A percentile compares a stretch with the other conserved stretches of the same genome.
These are phyloP conservation scores for Euclidia mi DNA, from an alignment of 2,888 invertebrate species.

Conservation along the genomic window DNA sequence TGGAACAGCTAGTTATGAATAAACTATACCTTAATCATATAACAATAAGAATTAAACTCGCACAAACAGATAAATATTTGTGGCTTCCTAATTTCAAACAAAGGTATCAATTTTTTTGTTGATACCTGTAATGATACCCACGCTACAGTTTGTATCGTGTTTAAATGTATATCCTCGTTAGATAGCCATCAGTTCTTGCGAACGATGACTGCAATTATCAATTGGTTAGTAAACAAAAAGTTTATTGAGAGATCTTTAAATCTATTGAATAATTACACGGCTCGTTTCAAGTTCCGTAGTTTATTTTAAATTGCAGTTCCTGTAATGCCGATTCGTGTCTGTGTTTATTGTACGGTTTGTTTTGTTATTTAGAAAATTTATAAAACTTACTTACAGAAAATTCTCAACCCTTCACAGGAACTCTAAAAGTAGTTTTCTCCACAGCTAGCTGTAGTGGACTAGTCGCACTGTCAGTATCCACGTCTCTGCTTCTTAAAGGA, in stretches of 20 bases:
- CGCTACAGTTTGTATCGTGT: slow-evolving; percentile 13
- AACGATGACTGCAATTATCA: slow-evolving; percentile 25
- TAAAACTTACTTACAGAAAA: too few relatives aligned
- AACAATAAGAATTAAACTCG: slow-evolving; percentile 37
- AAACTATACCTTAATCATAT: slow-evolving; percentile 28
- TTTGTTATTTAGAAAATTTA: too few relatives aligned
- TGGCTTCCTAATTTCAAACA: slow-evolving; percentile 38
- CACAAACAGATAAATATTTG: not conserved
- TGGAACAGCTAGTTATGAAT: too few relatives aligned
- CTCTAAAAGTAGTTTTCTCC: too few relatives aligned
- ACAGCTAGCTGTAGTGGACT: too few relatives aligned
- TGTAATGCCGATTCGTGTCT: too few relatives aligned
- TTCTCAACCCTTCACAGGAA: too few relatives aligned
- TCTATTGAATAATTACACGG: slow-evolving; percentile 9
- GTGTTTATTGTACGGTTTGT: too few relatives aligned
- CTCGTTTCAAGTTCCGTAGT: too few relatives aligned
- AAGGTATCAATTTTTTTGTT: slow-evolving; percentile 35
- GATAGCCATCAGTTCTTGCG: slow-evolving; percentile 36
- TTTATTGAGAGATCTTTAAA: not conserved
- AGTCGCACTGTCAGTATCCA: too few relatives aligned
- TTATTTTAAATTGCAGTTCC: too few relatives aligned
- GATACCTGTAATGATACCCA: not conserved
- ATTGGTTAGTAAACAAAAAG: slow-evolving; percentile 23
- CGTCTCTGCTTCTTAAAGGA: too few relatives aligned
- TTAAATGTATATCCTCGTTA: slow-evolving; percentile 43